phyloP scores from a whole-genome alignment of 2,797 vertebrate genomes.

The Manis javanica region DNA sequence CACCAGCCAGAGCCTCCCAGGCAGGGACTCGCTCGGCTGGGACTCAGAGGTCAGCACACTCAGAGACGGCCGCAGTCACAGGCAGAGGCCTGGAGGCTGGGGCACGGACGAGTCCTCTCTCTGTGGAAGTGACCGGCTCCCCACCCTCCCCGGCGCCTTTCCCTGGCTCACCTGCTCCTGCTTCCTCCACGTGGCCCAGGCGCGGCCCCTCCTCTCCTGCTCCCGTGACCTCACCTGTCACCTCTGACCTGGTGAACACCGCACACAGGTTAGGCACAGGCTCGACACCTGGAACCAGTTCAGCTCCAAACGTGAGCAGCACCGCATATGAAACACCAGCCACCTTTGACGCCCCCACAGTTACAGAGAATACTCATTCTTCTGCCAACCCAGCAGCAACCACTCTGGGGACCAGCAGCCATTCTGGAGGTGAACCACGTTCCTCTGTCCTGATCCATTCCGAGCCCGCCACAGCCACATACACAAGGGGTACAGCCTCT shows the following conservation, averaged over 20 bases:
- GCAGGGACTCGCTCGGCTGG: accelerated
- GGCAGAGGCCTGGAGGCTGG: background rate
- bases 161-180: background rate
- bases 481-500: background rate
- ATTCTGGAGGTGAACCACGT: too few species aligned
- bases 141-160: accelerated
- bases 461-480: background rate
- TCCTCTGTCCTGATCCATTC: background rate
- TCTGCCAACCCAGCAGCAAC: too few species aligned
- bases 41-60: background rate
- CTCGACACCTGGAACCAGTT: background rate
- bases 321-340: background rate
- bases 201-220: background rate
- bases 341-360: too few species aligned
- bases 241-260: accelerated
- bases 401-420: too few species aligned
- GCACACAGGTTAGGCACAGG: accelerated
- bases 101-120: background rate
- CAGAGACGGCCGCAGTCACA: background rate
- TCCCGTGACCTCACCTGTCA: accelerated
- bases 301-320: background rate
- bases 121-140: background rate
- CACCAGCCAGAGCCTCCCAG: background rate
- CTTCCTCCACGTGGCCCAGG: background rate
- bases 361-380: too few species aligned